phyloP scores from a whole-genome alignment of 2,888 invertebrate genomes.

The Tetragonula carbonaria region DNA sequence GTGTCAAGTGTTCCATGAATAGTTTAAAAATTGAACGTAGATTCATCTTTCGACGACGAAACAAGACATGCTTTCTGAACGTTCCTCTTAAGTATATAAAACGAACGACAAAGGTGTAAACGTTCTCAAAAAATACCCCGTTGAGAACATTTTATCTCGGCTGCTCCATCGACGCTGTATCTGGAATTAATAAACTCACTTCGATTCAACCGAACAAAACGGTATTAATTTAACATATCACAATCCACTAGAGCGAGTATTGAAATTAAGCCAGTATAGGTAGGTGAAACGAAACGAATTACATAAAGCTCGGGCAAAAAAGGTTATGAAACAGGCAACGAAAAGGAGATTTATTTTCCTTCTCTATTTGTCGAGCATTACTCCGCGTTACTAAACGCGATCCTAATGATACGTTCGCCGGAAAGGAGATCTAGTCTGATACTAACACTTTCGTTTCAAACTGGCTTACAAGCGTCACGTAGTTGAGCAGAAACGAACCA shows the following conservation, averaged over 20 bases:
- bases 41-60: background rate
- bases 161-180: no score
- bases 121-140: background rate
- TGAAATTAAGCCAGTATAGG: background rate
- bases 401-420: background rate
- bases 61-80: no score
- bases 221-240: background rate
- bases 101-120: no score
- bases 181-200: background rate
- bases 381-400: background rate
- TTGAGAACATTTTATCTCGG: no score
- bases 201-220: background rate
- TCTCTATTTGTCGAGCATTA: background rate
- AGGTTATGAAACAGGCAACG: background rate
- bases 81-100: no score
- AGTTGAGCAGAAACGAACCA: background rate
- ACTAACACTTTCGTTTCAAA: background rate
- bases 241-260: background rate
- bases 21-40: background rate
- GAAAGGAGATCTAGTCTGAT: constrained; percentile 16
- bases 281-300: background rate
- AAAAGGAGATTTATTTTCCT: background rate
- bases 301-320: background rate
- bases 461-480: background rate
- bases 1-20: background rate